Conservation (phyloP, 1,140 invertebrate species). For the Brachionus paranguensis region DNA sequence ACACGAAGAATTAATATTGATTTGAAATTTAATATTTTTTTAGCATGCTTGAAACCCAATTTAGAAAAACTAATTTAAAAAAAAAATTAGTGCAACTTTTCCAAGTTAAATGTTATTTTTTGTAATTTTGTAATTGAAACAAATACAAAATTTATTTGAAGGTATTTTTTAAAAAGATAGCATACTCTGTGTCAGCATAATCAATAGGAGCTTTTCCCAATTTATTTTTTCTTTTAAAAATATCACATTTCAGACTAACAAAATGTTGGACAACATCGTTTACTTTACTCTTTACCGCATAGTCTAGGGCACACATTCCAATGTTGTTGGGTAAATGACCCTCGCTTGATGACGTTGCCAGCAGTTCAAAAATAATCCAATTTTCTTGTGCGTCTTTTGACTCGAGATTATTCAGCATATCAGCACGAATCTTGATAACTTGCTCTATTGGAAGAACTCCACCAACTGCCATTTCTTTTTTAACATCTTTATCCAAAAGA, state of each 20-base stretch:
- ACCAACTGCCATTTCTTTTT: neutral
- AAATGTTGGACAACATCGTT: conserved; percentile 1
- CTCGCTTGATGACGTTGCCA: neutral
- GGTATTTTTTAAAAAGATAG: neutral
- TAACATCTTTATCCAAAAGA: neutral
- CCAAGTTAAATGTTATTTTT: too few species aligned
- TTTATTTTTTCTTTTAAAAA: conserved; percentile 20
- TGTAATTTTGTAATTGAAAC: too few species aligned
- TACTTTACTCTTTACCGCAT: conserved; percentile 2
- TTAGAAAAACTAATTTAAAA: too few species aligned
- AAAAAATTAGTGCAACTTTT: too few species aligned
- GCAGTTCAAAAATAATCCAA: neutral
- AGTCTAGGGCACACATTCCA: neutral
- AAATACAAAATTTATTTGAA: neutral
- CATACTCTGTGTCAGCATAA: neutral
- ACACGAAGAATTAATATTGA: too few species aligned
- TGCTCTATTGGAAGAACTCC: neutral
- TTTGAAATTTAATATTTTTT: too few species aligned
- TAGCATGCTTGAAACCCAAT: too few species aligned
- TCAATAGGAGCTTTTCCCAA: neutral
- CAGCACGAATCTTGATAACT: neutral
- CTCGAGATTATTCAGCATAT: neutral
- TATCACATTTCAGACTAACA: neutral
- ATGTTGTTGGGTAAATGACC: neutral
- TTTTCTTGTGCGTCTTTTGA: neutral